These are phyloP conservation scores for Ectemnius continuus DNA, from an alignment of 2,888 invertebrate genomes.

Conservation along the genomic window DNA sequence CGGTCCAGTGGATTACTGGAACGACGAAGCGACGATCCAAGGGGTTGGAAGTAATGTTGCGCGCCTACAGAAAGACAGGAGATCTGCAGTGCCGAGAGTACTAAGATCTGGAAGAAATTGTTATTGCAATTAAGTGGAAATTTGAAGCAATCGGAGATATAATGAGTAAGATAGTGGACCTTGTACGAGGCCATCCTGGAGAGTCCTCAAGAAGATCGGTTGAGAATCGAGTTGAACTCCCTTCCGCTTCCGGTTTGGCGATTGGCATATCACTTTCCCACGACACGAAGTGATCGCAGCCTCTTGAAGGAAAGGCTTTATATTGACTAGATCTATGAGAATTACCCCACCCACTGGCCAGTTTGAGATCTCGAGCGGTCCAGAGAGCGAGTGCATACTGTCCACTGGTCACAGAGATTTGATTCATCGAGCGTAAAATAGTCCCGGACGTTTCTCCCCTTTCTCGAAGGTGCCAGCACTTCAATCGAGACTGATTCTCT, in stretches of 20 bases:
- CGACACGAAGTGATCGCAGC: slow-evolving; percentile 70
- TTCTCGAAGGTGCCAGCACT: slow-evolving; percentile 5
- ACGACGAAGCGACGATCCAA: slow-evolving; percentile 27
- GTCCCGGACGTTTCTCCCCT: slow-evolving; percentile 26
- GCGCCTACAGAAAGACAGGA: slow-evolving; percentile 48
- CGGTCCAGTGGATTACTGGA: slow-evolving; percentile 19
- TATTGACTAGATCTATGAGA: slow-evolving; percentile 66
- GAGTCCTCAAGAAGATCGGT: slow-evolving; percentile 24
- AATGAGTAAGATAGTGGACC: slow-evolving; percentile 36
- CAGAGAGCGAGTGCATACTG: slow-evolving; percentile 28
- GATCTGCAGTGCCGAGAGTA: slow-evolving; percentile 55
- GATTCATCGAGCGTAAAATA: slow-evolving; percentile 50
- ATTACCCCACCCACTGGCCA: slow-evolving; percentile 35
- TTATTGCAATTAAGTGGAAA: not conserved
- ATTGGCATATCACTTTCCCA: slow-evolving; percentile 67
- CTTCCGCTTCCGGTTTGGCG: slow-evolving; percentile 51
- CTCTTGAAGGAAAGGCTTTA: slow-evolving; percentile 67
- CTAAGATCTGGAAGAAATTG: not conserved
- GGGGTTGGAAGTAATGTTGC: slow-evolving; percentile 43
- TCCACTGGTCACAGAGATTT: slow-evolving; percentile 40
- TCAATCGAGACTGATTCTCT: slow-evolving; percentile 20
- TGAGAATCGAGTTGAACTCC: slow-evolving; percentile 17
- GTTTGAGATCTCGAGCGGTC: not conserved
- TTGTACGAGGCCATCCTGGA: slow-evolving; percentile 55
- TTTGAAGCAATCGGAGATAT: not conserved